Evolutionary conservation across 2,888 invertebrate species (phyloP).

Genomic region (Zele albiditarsus): DNA sequence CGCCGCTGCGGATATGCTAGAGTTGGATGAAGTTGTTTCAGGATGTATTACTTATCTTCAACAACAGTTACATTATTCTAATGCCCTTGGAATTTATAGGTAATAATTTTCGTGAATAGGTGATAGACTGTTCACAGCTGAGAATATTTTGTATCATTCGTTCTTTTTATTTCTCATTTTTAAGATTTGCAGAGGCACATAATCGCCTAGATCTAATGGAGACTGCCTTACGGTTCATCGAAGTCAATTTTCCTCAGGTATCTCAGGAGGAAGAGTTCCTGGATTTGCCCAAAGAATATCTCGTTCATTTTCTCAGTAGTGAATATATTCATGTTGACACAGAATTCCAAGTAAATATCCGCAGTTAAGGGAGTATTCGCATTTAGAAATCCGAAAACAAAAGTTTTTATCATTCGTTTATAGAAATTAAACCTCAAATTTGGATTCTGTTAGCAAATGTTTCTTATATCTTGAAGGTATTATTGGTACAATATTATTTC

Average conservation of each 20-base stretch:
- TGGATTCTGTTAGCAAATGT: too few species aligned
- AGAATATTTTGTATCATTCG: conserved; percentile 27
- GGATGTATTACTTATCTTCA: conserved; percentile 90
- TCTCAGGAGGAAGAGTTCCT: conserved; percentile 88
- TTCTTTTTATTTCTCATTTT: conserved; percentile 36
- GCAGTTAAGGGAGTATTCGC: neutral
- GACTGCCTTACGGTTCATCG: conserved; percentile 86
- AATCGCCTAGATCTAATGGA: conserved; percentile 85
- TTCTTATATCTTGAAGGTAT: too few species aligned
- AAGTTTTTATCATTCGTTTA: too few species aligned
- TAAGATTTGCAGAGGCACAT: conserved; percentile 91
- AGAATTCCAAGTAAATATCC: conserved; percentile 84
- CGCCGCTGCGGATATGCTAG: conserved; percentile 93
- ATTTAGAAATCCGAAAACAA: too few species aligned
- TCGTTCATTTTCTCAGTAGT: conserved; percentile 86
- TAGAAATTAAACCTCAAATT: too few species aligned
- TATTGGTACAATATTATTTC: too few species aligned
- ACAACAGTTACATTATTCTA: conserved; percentile 88
- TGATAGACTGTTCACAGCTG: neutral
- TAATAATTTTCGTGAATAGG: conserved; percentile 56
- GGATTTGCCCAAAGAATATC: conserved; percentile 84
- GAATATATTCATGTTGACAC: conserved; percentile 91
- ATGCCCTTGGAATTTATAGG: conserved; percentile 91
- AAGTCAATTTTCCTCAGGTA: conserved; percentile 89
- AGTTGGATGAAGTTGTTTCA: conserved; percentile 86